phyloP scores from a whole-genome alignment of 2,797 vertebrate genomes.

The Melopsittacus undulatus region DNA sequence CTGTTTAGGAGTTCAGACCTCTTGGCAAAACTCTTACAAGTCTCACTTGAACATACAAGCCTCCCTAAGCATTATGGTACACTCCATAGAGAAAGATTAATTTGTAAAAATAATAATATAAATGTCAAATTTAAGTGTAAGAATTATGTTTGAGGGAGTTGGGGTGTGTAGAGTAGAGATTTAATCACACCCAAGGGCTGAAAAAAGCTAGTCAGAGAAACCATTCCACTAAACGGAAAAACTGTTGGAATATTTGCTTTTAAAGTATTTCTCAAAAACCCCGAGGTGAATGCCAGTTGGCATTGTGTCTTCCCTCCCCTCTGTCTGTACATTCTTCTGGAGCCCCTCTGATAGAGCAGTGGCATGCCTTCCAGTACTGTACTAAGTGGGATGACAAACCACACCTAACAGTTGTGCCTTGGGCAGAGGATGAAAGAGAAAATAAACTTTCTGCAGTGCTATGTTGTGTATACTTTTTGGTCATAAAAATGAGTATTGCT shows the following conservation, averaged over 20 bases:
- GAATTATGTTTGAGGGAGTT: not conserved
- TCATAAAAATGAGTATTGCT: not conserved
- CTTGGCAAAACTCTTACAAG: not conserved
- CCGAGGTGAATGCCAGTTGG: not conserved
- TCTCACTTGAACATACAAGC: rapidly evolving
- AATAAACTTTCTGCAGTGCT: not conserved
- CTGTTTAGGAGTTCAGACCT: not conserved
- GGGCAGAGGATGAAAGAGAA: not conserved
- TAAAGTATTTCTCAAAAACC: not conserved
- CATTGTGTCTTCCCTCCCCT: not conserved
- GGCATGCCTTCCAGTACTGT: not conserved
- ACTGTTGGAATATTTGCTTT: conserved; percentile 23
- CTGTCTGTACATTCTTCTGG: not conserved
- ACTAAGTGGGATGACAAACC: not conserved
- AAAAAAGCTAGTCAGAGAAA: not conserved
- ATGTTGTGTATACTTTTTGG: not conserved
- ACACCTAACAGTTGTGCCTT: not conserved
- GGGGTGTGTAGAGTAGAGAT: not conserved
- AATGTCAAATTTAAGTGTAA: conserved; percentile 12
- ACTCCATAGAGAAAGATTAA: not conserved
- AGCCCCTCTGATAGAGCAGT: not conserved
- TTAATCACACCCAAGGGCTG: not conserved
- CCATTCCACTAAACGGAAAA: not conserved
- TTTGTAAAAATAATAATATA: conserved; percentile 24
- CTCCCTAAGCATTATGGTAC: not conserved